These are phyloP conservation scores for Terrapene triunguis DNA, from an alignment of 2,113 vertebrate genomes.

Conservation along the genomic window DNA sequence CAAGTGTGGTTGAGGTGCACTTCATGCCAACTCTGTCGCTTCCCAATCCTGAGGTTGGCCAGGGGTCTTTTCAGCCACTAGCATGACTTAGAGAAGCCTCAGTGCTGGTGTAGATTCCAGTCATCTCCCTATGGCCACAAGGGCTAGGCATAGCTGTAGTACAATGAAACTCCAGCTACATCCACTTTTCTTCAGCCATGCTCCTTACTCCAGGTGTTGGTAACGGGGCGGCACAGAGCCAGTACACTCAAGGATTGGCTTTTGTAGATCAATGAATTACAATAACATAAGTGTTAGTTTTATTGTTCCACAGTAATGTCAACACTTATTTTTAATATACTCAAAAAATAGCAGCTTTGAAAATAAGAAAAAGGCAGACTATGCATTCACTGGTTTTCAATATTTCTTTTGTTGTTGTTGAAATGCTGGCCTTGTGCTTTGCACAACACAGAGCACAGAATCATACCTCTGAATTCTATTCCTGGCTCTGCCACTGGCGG, in stretches of 20 bases:
- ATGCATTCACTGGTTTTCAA: background rate
- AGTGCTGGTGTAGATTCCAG: background rate
- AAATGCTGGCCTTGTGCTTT: fast-evolving
- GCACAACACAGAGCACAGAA: background rate
- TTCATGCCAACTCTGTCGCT: background rate
- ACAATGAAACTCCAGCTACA: background rate
- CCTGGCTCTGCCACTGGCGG: too few species aligned
- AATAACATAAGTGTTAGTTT: background rate
- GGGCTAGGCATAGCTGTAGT: background rate
- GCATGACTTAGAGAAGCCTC: background rate
- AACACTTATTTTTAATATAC: background rate
- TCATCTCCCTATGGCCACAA: background rate
- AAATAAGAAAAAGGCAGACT: background rate
- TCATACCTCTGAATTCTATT: background rate
- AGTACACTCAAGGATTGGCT: background rate
- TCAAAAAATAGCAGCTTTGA: background rate
- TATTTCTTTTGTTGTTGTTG: background rate
- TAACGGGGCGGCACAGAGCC: background rate
- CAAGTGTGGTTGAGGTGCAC: background rate
- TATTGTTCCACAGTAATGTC: background rate
- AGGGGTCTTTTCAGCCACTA: background rate
- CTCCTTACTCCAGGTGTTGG: background rate
- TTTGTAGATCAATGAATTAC: background rate
- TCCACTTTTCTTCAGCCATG: background rate
- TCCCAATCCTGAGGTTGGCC: background rate